phyloP scores from a whole-genome alignment of 2,888 invertebrate species.

The Stenotaenia linearis region DNA sequence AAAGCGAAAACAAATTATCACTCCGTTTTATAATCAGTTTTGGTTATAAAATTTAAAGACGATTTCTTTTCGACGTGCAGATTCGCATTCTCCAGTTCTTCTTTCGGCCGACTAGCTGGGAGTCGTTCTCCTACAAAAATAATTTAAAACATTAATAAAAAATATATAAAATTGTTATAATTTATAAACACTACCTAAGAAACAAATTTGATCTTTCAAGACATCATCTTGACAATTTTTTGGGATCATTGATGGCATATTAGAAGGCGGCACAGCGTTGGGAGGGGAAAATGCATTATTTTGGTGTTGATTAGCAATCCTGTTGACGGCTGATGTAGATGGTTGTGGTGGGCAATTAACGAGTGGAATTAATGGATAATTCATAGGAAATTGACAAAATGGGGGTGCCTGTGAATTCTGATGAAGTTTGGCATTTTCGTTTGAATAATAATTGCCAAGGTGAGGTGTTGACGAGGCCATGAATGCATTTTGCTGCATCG shows the following conservation, averaged over 20 bases:
- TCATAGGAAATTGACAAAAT: not conserved
- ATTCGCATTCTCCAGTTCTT: not conserved
- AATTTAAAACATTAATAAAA: not conserved
- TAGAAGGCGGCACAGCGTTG: not conserved
- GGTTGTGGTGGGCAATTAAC: not conserved
- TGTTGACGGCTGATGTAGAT: not conserved
- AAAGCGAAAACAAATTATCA: not conserved
- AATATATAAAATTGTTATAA: no score
- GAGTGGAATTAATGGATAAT: not conserved
- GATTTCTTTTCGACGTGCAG: not conserved
- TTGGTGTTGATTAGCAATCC: not conserved
- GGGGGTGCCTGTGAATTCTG: conserved; percentile 2
- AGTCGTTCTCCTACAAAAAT: not conserved
- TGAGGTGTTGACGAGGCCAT: not conserved
- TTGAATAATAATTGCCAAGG: not conserved
- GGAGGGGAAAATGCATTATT: not conserved
- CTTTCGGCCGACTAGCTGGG: not conserved
- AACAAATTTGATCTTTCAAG: not conserved
- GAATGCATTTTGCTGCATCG: not conserved
- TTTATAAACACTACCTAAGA: not conserved
- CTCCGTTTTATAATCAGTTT: not conserved
- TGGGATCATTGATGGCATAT: not conserved
- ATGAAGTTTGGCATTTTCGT: not conserved
- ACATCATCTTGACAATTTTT: not conserved
- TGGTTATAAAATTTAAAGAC: not conserved